Percentiles rank a stretch among this genome's conserved stretches.
Conservation (phyloP, 92 coral and sea anemone species). For the Palythoa caribaeorum region DNA sequence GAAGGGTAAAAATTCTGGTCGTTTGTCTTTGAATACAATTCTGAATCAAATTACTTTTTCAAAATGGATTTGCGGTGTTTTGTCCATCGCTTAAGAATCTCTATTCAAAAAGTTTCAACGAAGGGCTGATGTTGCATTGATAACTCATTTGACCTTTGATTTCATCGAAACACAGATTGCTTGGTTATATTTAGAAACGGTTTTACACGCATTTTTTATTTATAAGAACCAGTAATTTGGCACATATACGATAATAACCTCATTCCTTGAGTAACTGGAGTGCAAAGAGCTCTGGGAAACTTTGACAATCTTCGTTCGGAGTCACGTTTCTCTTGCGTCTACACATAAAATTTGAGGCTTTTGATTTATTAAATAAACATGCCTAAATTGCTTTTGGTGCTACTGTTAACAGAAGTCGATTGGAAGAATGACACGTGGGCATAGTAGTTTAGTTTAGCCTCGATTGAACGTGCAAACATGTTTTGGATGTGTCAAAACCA, state of each 20-base stretch:
- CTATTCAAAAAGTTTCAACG: neutral
- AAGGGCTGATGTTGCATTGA: neutral
- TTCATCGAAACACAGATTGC: neutral
- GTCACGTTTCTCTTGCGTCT: no score
- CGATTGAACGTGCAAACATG: no score
- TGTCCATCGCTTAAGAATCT: neutral
- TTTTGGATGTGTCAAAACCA: no score
- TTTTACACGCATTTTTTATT: neutral
- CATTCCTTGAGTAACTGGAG: neutral
- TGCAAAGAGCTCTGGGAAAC: neutral
- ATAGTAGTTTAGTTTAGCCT: no score
- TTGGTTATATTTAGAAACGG: neutral
- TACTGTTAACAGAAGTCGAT: no score
- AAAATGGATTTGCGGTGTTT: constrained; percentile 2
- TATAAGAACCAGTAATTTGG: neutral
- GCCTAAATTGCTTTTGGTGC: no score
- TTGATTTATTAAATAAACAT: no score
- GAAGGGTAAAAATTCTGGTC: neutral
- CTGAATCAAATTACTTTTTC: neutral
- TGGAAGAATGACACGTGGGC: no score
- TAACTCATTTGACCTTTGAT: constrained; percentile 22
- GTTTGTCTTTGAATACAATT: neutral
- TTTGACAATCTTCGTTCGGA: no score
- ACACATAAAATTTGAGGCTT: no score
- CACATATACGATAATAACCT: no score